Base-by-base conservation (phyloP, 2,113 vertebrate genomes). In the Rhinolophus ferrumequinum region DNA sequence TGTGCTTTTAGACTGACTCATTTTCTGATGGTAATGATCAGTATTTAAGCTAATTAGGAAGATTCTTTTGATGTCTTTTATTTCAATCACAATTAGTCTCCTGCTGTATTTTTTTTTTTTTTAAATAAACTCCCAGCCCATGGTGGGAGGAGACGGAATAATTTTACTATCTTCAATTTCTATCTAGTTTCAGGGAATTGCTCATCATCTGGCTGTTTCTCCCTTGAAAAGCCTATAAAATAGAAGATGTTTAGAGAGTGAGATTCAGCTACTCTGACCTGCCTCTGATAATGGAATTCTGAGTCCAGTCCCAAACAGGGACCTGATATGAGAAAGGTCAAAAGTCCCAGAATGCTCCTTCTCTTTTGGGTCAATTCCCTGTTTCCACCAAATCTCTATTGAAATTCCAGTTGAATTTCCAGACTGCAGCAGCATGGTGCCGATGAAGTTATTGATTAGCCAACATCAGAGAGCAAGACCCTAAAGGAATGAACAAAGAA, bases 11-110 rank as follows among this genome's bases (percentile, higher is more conserved):
- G 81, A 33, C 54, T 97, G 97, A 98, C 88, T 94, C 97, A 97
- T 95, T 98, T 94, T 96, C 76, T 96, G 73, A 90, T 91, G 77
- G 88, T 93, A 97, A 97, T 2, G 4, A 97, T 97, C 94, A 80
- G 81, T 93, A 95, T 91, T 97, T 97, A 98, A 96, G 77, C 18
- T 97, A 96, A 97, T 97, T 97, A 98, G 69, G 66, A 73, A 94
- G 91, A 95, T 92, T 93, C 86, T 97, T 97, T 97, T 97, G 93
- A 97, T 95, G 95, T 89, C 64, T 95, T 96, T 91, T 95, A 96
- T 94, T 97, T 97, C 82, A 93, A 77, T 96, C 90, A 94, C 77
- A 95, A 95, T 97, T 96, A 96, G 38, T 96, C 26, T 94, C 81
- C 69, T 94, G 56, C 19, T 72, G 11, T 89, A 67, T 33, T 13